These are phyloP conservation scores for Meandrusa payeni DNA, from an alignment of 2,888 invertebrate genomes.

Conservation along the genomic window DNA sequence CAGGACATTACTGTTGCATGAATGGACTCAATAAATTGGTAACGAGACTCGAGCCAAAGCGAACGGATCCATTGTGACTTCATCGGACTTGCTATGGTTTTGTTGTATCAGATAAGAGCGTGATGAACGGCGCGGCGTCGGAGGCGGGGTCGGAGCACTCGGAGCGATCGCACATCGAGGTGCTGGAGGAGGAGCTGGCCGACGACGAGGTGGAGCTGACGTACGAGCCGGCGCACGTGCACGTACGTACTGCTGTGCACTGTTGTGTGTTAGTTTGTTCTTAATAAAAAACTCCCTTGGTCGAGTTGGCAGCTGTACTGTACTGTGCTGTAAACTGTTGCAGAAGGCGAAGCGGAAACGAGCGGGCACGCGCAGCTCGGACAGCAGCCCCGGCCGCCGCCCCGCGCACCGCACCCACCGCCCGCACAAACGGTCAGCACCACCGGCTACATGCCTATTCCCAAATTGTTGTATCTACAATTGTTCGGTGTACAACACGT, in stretches of 20 bases:
- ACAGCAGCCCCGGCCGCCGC: slow-evolving; percentile 24
- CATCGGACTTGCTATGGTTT: not conserved
- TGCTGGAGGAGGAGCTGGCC: slow-evolving; percentile 48
- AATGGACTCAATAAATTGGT: too few species aligned
- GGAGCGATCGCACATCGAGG: slow-evolving; percentile 40
- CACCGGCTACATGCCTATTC: too few species aligned
- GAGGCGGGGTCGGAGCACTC: slow-evolving; percentile 26
- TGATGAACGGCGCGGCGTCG: slow-evolving; percentile 21
- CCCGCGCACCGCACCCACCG: slow-evolving; percentile 6
- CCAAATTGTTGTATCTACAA: too few species aligned
- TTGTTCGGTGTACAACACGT: too few species aligned
- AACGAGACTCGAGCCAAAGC: too few species aligned
- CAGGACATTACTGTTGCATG: too few species aligned
- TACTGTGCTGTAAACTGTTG: not conserved
- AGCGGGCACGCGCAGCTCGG: slow-evolving; percentile 29
- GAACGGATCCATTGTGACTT: too few species aligned
- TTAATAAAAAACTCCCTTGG: too few species aligned
- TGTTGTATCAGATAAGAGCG: not conserved
- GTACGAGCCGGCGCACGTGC: slow-evolving; percentile 27
- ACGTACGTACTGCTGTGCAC: not conserved
- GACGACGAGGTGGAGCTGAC: slow-evolving; percentile 54
- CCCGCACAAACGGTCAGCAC: slow-evolving; percentile 28
- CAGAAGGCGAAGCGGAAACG: slow-evolving; percentile 20
- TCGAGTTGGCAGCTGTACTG: not conserved
- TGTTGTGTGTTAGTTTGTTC: too few species aligned